These are phyloP conservation scores for Chirona hameri DNA, from an alignment of 2,888 invertebrate genomes.

Conservation along the genomic window DNA sequence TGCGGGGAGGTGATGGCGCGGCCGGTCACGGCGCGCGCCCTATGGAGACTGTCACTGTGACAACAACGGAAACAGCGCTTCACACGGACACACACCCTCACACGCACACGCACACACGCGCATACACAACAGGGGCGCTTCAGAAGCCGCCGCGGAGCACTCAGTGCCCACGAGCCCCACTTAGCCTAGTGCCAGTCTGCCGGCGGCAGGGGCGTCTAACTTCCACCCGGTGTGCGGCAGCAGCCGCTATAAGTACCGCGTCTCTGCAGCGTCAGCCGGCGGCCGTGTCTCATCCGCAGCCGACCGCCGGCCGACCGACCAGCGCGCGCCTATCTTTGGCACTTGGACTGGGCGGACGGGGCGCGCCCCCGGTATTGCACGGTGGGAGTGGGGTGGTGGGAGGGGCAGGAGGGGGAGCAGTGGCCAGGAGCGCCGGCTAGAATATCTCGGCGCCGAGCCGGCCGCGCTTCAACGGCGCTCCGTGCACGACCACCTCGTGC, in stretches of 20 bases:
- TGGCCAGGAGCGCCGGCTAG: neutral
- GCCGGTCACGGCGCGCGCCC: neutral
- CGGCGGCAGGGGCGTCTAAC: neutral
- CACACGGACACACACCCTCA: neutral
- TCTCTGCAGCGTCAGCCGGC: neutral
- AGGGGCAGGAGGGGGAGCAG: neutral
- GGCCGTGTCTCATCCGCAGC: neutral
- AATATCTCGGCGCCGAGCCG: constrained; percentile 36
- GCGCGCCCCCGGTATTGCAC: constrained; percentile 4
- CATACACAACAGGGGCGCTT: neutral
- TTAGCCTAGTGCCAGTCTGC: neutral
- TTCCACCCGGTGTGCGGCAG: neutral
- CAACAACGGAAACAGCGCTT: neutral
- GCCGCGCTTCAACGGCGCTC: constrained; percentile 40
- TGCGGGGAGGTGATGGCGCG: neutral
- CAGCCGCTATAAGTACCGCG: no score
- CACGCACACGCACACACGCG: neutral
- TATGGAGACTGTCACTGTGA: neutral
- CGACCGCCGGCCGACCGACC: neutral
- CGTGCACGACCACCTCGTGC: constrained; percentile 41
- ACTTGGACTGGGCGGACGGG: neutral
- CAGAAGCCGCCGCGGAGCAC: neutral
- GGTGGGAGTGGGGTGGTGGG: neutral
- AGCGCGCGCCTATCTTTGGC: neutral
- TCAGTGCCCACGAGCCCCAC: neutral